phyloP scores from a whole-genome alignment of 2,888 invertebrate species.

The Ecdyonurus torrentis region DNA sequence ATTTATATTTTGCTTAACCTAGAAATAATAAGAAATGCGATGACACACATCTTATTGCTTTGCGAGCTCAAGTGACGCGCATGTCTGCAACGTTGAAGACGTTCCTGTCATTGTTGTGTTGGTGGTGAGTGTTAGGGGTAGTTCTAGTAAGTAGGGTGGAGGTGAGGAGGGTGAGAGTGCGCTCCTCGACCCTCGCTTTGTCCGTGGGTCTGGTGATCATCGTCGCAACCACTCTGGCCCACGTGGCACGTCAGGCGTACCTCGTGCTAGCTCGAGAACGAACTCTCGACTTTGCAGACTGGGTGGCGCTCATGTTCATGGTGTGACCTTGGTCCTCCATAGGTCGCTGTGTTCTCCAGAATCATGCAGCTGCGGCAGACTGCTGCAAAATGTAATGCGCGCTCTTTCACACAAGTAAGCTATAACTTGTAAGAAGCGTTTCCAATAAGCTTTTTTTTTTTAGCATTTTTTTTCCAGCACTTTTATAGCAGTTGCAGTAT shows the following conservation, averaged over 20 bases:
- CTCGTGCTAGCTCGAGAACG: neutral
- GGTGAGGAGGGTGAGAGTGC: neutral
- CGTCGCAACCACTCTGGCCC: neutral
- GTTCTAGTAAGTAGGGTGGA: neutral
- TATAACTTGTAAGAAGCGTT: too few species aligned
- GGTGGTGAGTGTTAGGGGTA: neutral
- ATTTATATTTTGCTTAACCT: too few species aligned
- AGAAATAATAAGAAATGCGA: too few species aligned
- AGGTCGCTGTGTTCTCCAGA: neutral
- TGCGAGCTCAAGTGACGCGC: too few species aligned
- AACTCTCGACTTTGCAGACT: neutral
- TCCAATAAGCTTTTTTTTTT: too few species aligned
- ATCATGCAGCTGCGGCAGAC: neutral
- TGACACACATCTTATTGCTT: too few species aligned
- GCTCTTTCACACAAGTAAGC: neutral
- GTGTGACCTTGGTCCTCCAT: neutral
- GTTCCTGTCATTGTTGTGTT: neutral
- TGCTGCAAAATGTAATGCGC: neutral
- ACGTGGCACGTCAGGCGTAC: neutral
- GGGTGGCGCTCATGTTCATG: neutral
- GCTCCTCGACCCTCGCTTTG: neutral
- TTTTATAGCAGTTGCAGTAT: too few species aligned
- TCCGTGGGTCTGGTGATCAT: neutral
- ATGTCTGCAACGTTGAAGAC: too few species aligned
- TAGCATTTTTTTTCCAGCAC: too few species aligned